Conservation (phyloP, 2,888 invertebrate species). For the Cryptocephalus primarius region DNA sequence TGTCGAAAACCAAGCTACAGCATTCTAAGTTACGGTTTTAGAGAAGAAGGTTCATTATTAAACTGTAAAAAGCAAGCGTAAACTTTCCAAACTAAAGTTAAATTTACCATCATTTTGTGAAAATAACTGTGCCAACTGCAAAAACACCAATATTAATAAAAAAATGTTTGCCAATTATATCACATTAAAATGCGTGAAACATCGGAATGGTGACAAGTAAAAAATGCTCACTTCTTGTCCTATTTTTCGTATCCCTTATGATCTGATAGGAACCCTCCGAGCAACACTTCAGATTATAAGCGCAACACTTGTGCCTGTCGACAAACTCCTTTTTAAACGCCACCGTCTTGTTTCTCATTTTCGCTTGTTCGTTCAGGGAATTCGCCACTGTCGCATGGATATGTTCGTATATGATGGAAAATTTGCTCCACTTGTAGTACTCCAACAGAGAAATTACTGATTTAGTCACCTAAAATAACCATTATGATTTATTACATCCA, state of each 20-base stretch:
- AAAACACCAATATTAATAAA: too few species aligned
- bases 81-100: too few species aligned
- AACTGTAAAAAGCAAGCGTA: too few species aligned
- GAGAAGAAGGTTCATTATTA: too few species aligned
- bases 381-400: constrained; percentile 73
- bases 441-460: constrained; percentile 83
- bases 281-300: constrained; percentile 63
- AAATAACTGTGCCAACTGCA: too few species aligned
- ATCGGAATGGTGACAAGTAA: too few species aligned
- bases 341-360: constrained; percentile 68
- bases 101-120: too few species aligned
- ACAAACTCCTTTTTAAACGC: constrained; percentile 64
- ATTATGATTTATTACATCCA: constrained; percentile 1
- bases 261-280: constrained; percentile 74
- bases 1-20: too few species aligned
- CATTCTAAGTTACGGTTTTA: too few species aligned
- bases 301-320: constrained; percentile 68
- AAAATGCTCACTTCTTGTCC: constrained; percentile 61
- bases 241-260: constrained; percentile 74
- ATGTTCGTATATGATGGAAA: constrained; percentile 78
- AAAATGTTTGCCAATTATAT: too few species aligned
- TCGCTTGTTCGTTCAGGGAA: constrained; percentile 67
- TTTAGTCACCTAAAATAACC: constrained; percentile 67
- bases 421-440: constrained; percentile 90
- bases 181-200: too few species aligned